Evolutionary conservation across 30 jellyfish, hydroid and myxozoan genomes (phyloP).

Genomic region (Chironex yamaguchii): DNA sequence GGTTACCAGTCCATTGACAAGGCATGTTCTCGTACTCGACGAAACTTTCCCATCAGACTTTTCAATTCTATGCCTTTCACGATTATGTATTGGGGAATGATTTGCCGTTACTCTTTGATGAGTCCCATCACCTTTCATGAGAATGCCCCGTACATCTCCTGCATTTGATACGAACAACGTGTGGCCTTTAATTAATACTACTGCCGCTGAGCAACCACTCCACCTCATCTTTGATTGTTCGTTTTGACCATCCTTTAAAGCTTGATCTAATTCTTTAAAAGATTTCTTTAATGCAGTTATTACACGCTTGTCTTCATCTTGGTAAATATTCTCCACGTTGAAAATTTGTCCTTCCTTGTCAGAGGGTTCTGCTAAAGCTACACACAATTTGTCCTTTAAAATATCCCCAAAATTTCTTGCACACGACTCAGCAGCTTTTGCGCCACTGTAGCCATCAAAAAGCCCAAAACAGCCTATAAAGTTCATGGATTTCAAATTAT

Average conservation of each 20-base stretch:
- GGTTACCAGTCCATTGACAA: constrained; percentile 50
- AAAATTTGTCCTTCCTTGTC: not conserved
- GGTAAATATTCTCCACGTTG: not conserved
- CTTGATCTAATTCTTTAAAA: constrained; percentile 45
- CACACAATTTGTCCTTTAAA: constrained; percentile 26
- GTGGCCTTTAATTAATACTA: constrained; percentile 38
- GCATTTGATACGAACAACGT: constrained; percentile 58
- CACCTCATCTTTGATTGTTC: constrained; percentile 63
- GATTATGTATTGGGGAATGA: constrained; percentile 27
- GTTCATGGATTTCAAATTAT: not conserved
- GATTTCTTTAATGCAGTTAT: constrained; percentile 26
- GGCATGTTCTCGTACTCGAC: not conserved
- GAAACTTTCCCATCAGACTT: constrained; percentile 30
- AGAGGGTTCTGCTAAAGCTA: not conserved
- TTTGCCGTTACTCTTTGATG: constrained; percentile 40
- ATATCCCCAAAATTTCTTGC: constrained; percentile 5
- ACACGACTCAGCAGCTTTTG: constrained; percentile 76
- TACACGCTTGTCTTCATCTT: constrained; percentile 7
- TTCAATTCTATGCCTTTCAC: constrained; percentile 48
- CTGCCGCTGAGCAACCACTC: constrained; percentile 80
- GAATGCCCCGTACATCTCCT: constrained; percentile 64
- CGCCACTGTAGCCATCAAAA: constrained; percentile 77
- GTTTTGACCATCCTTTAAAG: constrained; percentile 33
- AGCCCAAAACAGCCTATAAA: constrained; percentile 59
- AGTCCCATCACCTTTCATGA: constrained; percentile 61